Conservation (phyloP, 2,888 invertebrate species). For the Acanthopleura granulata region DNA sequence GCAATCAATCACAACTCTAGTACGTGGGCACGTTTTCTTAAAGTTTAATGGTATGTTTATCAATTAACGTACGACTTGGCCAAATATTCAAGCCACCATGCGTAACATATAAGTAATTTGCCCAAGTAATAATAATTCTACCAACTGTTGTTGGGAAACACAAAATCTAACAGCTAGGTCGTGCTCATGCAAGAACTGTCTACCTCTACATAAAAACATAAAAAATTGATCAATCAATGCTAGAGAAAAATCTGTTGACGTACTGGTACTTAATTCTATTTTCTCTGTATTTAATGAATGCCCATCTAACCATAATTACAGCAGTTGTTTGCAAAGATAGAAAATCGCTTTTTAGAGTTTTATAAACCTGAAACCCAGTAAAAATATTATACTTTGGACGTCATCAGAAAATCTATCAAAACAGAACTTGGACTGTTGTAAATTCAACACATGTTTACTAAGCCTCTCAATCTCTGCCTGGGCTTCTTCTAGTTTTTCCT, state of each 20-base stretch:
- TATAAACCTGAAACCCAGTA: slow-evolving; percentile 20
- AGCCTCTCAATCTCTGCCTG: background rate
- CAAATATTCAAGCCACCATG: background rate
- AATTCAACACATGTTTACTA: background rate
- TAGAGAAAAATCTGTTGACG: background rate
- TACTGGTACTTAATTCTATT: background rate
- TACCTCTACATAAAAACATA: background rate
- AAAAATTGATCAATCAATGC: background rate
- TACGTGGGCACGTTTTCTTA: background rate
- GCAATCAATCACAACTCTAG: background rate
- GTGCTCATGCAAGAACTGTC: background rate
- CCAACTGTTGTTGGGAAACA: background rate
- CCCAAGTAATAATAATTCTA: background rate
- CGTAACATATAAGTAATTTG: background rate
- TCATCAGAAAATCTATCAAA: slow-evolving; percentile 17
- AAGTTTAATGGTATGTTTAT: background rate
- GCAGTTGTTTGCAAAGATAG: slow-evolving; percentile 17
- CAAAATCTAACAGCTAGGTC: background rate
- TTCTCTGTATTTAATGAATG: background rate
- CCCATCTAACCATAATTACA: background rate
- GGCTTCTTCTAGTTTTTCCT: background rate
- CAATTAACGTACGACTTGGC: background rate
- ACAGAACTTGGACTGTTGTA: background rate
- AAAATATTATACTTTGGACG: background rate
- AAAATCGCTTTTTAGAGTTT: background rate